Evolutionary conservation across 1,140 invertebrate genomes (phyloP), one percentile per base, ranked within the genome.

Genomic region (Lasaia peninsularis): DNA sequence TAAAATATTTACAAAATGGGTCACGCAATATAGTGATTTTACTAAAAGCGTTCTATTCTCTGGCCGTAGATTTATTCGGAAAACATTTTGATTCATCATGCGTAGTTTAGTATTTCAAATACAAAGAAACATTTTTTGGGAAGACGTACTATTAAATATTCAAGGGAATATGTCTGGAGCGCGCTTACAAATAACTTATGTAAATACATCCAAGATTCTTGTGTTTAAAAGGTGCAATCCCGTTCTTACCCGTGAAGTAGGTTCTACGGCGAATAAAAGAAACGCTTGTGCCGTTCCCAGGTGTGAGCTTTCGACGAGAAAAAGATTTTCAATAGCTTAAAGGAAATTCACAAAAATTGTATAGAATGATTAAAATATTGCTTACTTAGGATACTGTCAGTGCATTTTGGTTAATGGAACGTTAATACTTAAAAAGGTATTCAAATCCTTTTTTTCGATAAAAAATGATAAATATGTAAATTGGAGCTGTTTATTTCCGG

Each of bases 11-110:
- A 20, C 18, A 44, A 44, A 44, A 44, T 44, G 16, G 2, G 16
- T 20, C 75, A 78, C 71, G 71, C 75, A 62, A 78, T 67, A 67
- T 60, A 60, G 73, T 73, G 71, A 78, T 78, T 75, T 67, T 50
- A 64, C 67, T 78, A 78, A 75, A 78, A 78, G 73, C 71, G 64
- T 74, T 65, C 57, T 51, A 18, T 33, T 57, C 37, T 33, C 53
- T 34, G 48, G 37, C 52, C 58, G 63, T 65, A 61, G 60, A 34
- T 55, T 49, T 51, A 9, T 60, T 59, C 52, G 62, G 53, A 57
- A 44, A 61, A 63, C 54, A 65, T 71, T 65, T 67, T 72, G 65
- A 74, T 76, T 74, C 74, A 66, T 37, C 58, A 52, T 33, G 49
- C 67, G 71, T 70, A 68, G 59, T 67, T 69, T 31, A 32, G 14